A percentile compares a stretch with the other conserved stretches of the same genome.
Evolutionary conservation across 1,140 invertebrate genomes (phyloP).

Genomic region (Teleopsis dalmanni): DNA sequence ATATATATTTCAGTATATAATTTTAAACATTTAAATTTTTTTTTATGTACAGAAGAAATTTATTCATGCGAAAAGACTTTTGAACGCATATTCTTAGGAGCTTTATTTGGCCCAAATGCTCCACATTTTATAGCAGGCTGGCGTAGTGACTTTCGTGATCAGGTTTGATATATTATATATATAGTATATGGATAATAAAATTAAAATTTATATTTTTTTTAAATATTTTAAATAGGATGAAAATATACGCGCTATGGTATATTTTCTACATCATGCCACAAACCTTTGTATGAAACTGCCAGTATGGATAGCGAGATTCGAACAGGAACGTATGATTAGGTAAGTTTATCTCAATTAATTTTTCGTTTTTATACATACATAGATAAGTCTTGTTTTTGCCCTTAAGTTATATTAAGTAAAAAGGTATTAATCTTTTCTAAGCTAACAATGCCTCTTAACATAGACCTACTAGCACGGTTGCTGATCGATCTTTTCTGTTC

Average conservation of each 20-base stretch:
- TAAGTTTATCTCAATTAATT: conserved; percentile 20
- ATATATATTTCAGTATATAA: too few species aligned
- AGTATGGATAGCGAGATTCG: conserved; percentile 36
- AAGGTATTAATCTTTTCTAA: background rate
- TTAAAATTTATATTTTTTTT: background rate
- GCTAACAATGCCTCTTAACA: conserved; percentile 8
- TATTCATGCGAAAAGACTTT: conserved; percentile 72
- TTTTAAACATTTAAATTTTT: too few species aligned
- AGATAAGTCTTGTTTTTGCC: background rate
- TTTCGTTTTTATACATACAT: background rate
- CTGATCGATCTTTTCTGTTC: too few species aligned
- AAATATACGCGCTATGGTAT: conserved; percentile 63
- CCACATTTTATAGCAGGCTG: conserved; percentile 72
- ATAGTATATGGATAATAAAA: background rate
- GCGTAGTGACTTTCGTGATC: conserved; percentile 72
- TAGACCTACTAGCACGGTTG: too few species aligned
- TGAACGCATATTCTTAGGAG: conserved; percentile 68
- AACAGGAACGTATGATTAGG: conserved; percentile 36
- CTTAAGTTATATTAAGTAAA: background rate
- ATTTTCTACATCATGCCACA: conserved; percentile 67
- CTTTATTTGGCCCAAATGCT: conserved; percentile 67
- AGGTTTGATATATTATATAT: conserved; percentile 20
- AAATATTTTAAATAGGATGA: conserved; percentile 50
- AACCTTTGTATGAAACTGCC: conserved; percentile 32
- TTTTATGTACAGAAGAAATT: conserved; percentile 50